Base-by-base conservation (phyloP, 2,888 invertebrate genomes). In the Drosophila histrio region DNA sequence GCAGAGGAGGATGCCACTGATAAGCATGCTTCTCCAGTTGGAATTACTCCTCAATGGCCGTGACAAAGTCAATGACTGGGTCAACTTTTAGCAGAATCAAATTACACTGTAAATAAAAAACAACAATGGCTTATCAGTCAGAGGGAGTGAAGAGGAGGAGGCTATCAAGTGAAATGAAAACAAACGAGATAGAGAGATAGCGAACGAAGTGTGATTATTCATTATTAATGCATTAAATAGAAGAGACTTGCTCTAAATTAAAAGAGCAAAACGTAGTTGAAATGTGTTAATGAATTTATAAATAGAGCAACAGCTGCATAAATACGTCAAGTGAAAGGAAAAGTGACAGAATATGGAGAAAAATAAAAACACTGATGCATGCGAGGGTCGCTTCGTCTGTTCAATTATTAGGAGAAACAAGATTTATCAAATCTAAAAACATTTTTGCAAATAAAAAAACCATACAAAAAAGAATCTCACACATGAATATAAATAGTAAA, bases 281-380 rank as follows among this genome's bases (percentile, higher is more conserved):
- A 69, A 49, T 64, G 52, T 67, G 73, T 74, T 86, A 86, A 81
- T 77, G 80, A 83, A 77, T 59, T 64, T 81, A 80, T 67, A 80
- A 87, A 81, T 87, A 80, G 76, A 60, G 41, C 71, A 68, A 66
- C 87, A 86, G 84, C 84, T 86, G 80, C 77, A 70, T 68, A 61
- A 24, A 82, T 58, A 72, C 38, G 28, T 2, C 36, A 17, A 30
- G 21, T 11, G 58, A 64, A 64, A 44, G 17, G 28, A 57, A 74
- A 70, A 47, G 66, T 61, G 61, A 62, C 15, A 64, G 11, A 8
- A 32, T n/a, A 32, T n/a, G 5, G n/a, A 9, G 7, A 32, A 9
- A 30, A 22, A 11, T 36, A 5, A 1, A 19, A 22, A 17, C 17
- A 39, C 24, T 28, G 15, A 4, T 46, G 46, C 28, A 57, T 13